Evolutionary conservation across 2,888 invertebrate genomes (phyloP).

Genomic region (Furcula furcula): DNA sequence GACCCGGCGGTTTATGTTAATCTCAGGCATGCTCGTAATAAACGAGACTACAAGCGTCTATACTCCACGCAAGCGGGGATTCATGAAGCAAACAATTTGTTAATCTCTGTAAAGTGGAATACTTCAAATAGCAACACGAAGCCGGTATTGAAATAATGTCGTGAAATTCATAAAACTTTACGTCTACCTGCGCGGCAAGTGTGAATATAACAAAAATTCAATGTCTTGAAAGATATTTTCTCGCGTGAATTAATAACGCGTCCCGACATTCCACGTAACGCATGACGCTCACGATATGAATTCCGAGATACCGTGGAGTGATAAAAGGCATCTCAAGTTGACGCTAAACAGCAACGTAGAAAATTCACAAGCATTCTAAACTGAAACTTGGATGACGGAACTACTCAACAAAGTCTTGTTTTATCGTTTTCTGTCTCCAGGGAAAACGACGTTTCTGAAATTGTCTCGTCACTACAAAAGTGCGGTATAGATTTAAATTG

Average conservation of each 20-base stretch:
- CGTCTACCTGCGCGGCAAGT: conserved; percentile 24
- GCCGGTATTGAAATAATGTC: conserved; percentile 37
- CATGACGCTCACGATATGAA: conserved; percentile 41
- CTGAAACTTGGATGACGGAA: conserved; percentile 33
- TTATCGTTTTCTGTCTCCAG: conserved; percentile 49
- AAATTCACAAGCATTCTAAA: conserved; percentile 27
- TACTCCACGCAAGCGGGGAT: conserved; percentile 36
- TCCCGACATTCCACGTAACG: conserved; percentile 58
- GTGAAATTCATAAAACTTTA: conserved; percentile 37
- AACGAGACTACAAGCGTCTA: conserved; percentile 49
- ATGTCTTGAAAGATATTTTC: conserved; percentile 57
- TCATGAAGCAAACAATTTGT: conserved; percentile 51
- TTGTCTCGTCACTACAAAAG: conserved; percentile 41
- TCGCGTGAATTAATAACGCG: conserved; percentile 66
- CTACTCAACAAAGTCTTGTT: conserved; percentile 46
- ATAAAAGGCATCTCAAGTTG: conserved; percentile 52
- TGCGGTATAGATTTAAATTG: conserved; percentile 63
- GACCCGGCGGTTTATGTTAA: conserved; percentile 60
- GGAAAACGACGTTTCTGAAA: conserved; percentile 49
- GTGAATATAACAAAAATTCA: conserved; percentile 49
- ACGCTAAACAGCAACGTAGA: conserved; percentile 25
- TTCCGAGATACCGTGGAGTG: conserved; percentile 40
- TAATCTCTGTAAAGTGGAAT: conserved; percentile 49
- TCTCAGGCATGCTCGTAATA: conserved; percentile 47
- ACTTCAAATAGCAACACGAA: conserved; percentile 30